Conservation (phyloP, 2,113 vertebrate genomes). For the Phyllopteryx taeniolatus region DNA sequence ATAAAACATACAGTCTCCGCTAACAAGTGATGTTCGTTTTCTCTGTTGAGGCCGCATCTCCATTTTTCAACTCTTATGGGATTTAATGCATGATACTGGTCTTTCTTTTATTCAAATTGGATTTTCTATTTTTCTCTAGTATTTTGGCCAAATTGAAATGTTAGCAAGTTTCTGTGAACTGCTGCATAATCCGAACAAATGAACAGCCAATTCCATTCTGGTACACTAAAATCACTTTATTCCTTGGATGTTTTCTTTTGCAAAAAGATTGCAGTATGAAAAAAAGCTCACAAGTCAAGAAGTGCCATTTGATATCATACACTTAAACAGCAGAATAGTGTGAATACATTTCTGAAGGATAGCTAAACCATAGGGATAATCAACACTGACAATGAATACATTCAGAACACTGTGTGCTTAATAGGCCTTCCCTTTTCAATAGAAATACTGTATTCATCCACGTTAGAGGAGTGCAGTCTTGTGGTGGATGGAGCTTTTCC, state of each 20-base stretch:
- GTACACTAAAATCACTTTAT: constrained; percentile 2
- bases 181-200: neutral
- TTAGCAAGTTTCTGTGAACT: neutral
- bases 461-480: constrained; percentile 18
- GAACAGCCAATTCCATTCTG: neutral
- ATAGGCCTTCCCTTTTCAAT: constrained; percentile 18
- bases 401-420: constrained; percentile 56
- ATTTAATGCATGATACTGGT: too few species aligned
- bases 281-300: constrained; percentile 27
- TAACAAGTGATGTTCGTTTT: neutral
- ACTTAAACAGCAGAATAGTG: constrained; percentile 34
- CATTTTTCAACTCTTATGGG: too few species aligned
- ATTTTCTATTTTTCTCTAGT: too few species aligned
- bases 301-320: constrained; percentile 40
- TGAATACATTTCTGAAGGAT: constrained; percentile 33
- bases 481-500: neutral
- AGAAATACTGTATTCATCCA: constrained; percentile 3
- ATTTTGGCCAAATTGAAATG: neutral
- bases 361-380: constrained; percentile 39
- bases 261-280: neutral
- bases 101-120: too few species aligned
- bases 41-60: too few species aligned
- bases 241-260: neutral
- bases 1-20: too few species aligned
- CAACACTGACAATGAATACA: constrained; percentile 51